Conservation (phyloP, 2,113 vertebrate species). For the Apodemus sylvaticus region DNA sequence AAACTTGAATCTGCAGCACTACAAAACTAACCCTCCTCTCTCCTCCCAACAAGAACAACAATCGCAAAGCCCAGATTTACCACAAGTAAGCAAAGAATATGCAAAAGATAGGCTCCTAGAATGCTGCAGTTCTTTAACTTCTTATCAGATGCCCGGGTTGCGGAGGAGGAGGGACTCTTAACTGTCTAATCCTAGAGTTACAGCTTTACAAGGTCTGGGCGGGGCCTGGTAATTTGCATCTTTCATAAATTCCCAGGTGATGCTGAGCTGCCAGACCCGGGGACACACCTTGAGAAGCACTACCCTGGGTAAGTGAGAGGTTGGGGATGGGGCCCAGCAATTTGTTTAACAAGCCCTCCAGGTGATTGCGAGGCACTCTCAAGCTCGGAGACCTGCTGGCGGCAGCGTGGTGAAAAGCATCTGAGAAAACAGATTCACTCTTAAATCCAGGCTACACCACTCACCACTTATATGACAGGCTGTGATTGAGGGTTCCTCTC, state of each 20-base stretch:
- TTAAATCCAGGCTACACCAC: not conserved
- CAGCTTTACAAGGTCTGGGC: constrained; percentile 49
- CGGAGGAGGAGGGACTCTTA: not conserved
- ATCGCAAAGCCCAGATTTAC: not conserved
- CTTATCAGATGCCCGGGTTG: not conserved
- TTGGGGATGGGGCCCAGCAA: not conserved
- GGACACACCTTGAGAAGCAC: not conserved
- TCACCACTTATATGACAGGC: not conserved
- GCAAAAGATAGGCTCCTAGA: not conserved
- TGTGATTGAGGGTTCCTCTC: constrained; percentile 8
- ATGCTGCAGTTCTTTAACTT: not conserved
- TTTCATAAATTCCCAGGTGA: constrained; percentile 36
- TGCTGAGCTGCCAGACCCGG: not conserved
- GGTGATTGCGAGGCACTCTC: not conserved
- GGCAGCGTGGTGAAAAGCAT: not conserved
- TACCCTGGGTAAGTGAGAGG: not conserved
- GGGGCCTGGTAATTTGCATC: constrained; percentile 27
- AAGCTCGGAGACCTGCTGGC: constrained; percentile 15
- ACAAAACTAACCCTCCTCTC: not conserved
- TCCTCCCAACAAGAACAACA: not conserved
- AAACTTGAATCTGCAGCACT: not conserved
- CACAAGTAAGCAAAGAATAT: not conserved
- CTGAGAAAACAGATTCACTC: not conserved
- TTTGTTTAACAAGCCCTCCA: not conserved
- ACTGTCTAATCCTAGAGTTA: constrained; percentile 13